Conservation (phyloP, 2,888 invertebrate species). For the Gibbula magus region DNA sequence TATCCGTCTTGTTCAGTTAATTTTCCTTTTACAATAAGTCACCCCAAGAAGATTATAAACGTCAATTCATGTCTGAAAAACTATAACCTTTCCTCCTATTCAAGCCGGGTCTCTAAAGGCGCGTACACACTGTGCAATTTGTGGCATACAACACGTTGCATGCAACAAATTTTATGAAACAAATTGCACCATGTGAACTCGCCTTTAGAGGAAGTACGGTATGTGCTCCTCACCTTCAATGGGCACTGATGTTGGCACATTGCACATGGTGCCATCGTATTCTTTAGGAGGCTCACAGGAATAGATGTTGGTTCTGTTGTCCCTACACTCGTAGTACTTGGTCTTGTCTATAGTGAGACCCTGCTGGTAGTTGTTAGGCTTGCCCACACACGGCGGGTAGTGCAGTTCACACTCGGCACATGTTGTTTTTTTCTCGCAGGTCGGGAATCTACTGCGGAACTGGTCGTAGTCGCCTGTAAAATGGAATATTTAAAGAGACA, state of each 20-base stretch:
- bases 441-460: neutral
- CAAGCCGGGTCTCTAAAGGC: no score
- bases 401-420: constrained; percentile 39
- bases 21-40: no score
- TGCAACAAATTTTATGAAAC: no score
- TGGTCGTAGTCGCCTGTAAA: constrained; percentile 4
- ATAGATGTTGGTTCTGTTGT: constrained; percentile 11
- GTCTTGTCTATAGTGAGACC: neutral
- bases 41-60: no score
- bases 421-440: constrained; percentile 9
- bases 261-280: neutral
- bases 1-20: no score
- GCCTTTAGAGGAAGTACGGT: no score
- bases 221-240: neutral
- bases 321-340: constrained; percentile 14
- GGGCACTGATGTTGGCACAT: neutral
- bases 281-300: neutral
- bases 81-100: no score
- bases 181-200: no score
- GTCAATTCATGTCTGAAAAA: no score
- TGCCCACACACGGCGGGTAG: constrained; percentile 11
- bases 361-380: neutral
- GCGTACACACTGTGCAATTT: no score
- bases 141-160: no score
- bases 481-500: neutral